Evolutionary conservation across 2,113 vertebrate genomes (phyloP), one percentile per base, ranked within the genome.

Genomic region (Cebidichthys violaceus): DNA sequence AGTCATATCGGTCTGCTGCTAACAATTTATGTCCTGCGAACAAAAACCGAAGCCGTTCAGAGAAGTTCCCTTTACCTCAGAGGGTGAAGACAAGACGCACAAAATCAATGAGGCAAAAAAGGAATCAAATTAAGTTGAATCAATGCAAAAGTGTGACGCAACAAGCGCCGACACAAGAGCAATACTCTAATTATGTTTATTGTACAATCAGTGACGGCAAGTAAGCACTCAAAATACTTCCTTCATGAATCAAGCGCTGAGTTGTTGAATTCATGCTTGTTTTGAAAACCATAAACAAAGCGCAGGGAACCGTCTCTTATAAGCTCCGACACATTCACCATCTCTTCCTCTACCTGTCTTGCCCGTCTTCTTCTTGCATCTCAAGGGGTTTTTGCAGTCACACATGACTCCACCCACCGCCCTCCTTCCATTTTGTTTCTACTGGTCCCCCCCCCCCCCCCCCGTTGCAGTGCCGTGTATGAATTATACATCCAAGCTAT

Each of bases 21-120:
- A 22, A 37, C 43, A 65, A 68, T 65, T 14, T 33, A 70, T 82
- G 11, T 24, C 60, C 59, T 4, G 4, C 22, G n/a, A 13, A 37
- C 4, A 24, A 55, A 66, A 55, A 55, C 39, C 39, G 39, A 41
- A 11, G 31, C 29, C 35, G 22, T 15, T 45, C 5, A 27, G 15
- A 31, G 50, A 73, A 65, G 54, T 43, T 41, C 73, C 15, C 13
- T 67, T 68, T 59, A 14, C 24, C 60, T 57, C 35, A 0, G 22
- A 6, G 47, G 69, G 55, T 35, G 35, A 47, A 24, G 35, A 33
- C 41, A 10, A 33, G 4, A 41, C 31, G 62, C 45, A 39, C n/a
- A 70, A 33, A 82, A 75, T 59, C 33, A 68, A 22, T 82, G 79
- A 79, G 37, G 33, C 59, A 27, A 72, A 31, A 72, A 65, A 82